Evolutionary conservation across 1,140 invertebrate species (phyloP).

Genomic region (Danaus melanippus): DNA sequence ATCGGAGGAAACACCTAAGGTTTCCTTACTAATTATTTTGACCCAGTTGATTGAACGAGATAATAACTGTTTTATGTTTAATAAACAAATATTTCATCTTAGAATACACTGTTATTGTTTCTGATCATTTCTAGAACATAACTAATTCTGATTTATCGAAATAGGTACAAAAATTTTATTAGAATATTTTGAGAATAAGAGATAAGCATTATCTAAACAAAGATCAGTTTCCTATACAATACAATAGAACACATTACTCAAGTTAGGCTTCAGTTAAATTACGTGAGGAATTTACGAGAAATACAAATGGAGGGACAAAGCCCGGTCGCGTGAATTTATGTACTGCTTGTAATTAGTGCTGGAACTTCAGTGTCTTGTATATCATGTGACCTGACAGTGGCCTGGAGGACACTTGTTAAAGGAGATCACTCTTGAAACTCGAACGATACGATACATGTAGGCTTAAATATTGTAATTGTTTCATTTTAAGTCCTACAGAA

Average conservation of each 20-base stretch:
- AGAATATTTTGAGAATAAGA: background rate
- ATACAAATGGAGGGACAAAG: constrained; percentile 24
- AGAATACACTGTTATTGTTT: too few species aligned
- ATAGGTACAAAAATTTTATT: too few species aligned
- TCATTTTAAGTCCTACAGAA: constrained; percentile 5
- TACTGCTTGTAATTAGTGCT: constrained; percentile 23
- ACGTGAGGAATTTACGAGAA: constrained; percentile 22
- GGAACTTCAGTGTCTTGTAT: constrained; percentile 11
- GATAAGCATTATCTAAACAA: constrained; percentile 13
- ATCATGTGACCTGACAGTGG: too few species aligned
- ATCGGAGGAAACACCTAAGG: too few species aligned
- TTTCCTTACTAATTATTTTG: too few species aligned
- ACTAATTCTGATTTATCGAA: too few species aligned
- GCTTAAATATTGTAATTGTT: background rate
- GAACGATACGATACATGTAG: background rate
- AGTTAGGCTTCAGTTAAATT: constrained; percentile 20
- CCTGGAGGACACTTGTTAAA: too few species aligned
- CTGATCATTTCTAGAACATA: too few species aligned
- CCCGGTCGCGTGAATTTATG: constrained; percentile 20
- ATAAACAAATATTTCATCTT: too few species aligned
- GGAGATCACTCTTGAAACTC: too few species aligned
- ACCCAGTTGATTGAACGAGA: too few species aligned
- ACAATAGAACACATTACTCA: constrained; percentile 15
- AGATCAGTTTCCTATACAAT: constrained; percentile 4
- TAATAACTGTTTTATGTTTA: too few species aligned